A percentile compares a stretch with the other conserved stretches of the same genome.
These are phyloP conservation scores for Trichonephila inaurata DNA, from an alignment of 1,140 invertebrate species.

Conservation along the genomic window DNA sequence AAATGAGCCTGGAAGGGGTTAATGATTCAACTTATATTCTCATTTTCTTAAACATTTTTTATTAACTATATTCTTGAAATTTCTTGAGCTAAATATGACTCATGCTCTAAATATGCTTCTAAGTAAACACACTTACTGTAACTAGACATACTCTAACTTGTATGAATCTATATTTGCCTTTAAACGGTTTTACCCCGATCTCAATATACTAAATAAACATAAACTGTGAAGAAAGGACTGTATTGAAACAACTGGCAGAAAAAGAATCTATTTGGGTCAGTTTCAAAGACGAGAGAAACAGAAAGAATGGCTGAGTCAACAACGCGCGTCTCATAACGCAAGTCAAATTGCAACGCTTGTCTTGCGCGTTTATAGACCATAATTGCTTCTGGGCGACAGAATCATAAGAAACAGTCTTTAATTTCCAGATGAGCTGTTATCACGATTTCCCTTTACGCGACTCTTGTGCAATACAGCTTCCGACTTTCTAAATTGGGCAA, in stretches of 20 bases:
- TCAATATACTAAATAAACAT: not conserved
- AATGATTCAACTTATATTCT: no score
- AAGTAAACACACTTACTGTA: no score
- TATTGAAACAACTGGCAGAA: not conserved
- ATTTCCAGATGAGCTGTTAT: slow-evolving; percentile 29
- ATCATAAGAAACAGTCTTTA: not conserved
- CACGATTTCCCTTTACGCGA: not conserved
- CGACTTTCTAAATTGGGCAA: not conserved
- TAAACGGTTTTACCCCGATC: not conserved
- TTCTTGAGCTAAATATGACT: no score
- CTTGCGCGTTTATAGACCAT: not conserved
- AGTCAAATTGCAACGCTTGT: not conserved
- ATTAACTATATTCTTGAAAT: no score
- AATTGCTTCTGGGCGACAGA: not conserved
- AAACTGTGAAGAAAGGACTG: slow-evolving; percentile 6
- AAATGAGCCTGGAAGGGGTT: no score
- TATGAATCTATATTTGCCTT: not conserved
- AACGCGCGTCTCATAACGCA: not conserved
- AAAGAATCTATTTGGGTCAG: not conserved
- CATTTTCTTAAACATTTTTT: no score
- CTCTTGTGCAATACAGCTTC: not conserved
- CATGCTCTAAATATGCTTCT: no score
- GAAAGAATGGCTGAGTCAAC: not conserved
- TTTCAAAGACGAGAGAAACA: not conserved
- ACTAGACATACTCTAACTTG: no score